These are phyloP conservation scores for Trissolcus japonicus DNA, from an alignment of 2,888 invertebrate genomes.

Conservation along the genomic window DNA sequence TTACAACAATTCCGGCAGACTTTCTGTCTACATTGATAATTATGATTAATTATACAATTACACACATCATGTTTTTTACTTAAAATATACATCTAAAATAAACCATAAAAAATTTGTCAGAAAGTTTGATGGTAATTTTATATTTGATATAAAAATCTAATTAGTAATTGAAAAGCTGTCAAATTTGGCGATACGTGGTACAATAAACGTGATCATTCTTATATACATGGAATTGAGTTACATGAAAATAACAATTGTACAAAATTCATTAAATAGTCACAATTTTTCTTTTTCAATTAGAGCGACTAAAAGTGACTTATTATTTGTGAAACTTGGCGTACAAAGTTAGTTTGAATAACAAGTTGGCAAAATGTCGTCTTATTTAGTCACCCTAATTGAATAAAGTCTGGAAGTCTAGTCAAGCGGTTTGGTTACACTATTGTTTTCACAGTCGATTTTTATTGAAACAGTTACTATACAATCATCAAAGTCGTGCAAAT, in stretches of 20 bases:
- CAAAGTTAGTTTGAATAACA: too few species aligned
- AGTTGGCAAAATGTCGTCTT: too few species aligned
- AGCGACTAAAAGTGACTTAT: constrained; percentile 21
- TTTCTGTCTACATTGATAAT: constrained; percentile 34
- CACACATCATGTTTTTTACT: constrained; percentile 7
- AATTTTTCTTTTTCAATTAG: constrained; percentile 19
- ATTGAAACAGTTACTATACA: constrained; percentile 21
- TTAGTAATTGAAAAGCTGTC: constrained; percentile 36
- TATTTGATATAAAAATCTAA: constrained; percentile 19
- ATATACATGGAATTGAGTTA: constrained; percentile 35
- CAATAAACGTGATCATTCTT: constrained; percentile 12
- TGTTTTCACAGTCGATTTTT: background rate
- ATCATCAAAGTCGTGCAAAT: background rate
- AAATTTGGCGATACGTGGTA: constrained; percentile 36
- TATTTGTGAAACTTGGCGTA: constrained; percentile 3
- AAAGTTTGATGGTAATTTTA: background rate
- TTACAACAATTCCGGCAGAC: constrained; percentile 69
- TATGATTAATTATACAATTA: constrained; percentile 8
- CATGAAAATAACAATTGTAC: constrained; percentile 16
- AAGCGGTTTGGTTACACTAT: background rate
- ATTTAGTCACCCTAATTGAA: background rate
- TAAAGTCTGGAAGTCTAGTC: background rate
- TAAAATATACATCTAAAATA: constrained; percentile 24
- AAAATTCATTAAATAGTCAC: constrained; percentile 17
- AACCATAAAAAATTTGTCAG: background rate